Percentiles rank a stretch among this genome's conserved stretches.
These are phyloP conservation scores for Suncus etruscus DNA, from an alignment of 2,113 vertebrate species.

Conservation along the genomic window DNA sequence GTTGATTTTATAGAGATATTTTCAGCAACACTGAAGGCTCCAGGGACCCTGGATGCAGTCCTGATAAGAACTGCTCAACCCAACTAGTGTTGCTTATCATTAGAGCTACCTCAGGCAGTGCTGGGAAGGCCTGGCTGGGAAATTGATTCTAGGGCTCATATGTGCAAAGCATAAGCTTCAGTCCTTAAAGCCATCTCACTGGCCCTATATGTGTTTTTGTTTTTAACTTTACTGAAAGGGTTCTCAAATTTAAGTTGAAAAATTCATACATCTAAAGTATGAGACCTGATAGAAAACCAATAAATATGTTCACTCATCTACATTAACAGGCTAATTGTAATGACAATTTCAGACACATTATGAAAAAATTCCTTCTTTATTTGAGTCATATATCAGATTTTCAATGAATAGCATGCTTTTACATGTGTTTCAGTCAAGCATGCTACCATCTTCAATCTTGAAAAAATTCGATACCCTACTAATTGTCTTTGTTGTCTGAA, in stretches of 20 bases:
- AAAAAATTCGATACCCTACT: background rate
- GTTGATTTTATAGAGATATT: too few species aligned
- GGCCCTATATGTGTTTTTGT: background rate
- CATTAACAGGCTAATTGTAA: background rate
- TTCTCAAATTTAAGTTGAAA: background rate
- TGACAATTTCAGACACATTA: background rate
- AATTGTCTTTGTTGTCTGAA: background rate
- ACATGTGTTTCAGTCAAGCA: background rate
- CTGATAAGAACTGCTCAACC: too few species aligned
- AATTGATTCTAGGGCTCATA: too few species aligned
- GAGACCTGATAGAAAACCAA: background rate
- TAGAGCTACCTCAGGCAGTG: too few species aligned
- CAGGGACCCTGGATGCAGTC: too few species aligned
- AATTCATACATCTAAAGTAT: background rate
- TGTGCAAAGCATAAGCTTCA: too few species aligned
- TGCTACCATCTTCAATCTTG: background rate
- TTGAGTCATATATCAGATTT: background rate
- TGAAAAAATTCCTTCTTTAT: background rate
- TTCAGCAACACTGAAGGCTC: too few species aligned
- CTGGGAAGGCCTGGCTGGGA: too few species aligned
- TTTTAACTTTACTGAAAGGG: conserved; percentile 3
- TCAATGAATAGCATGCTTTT: background rate
- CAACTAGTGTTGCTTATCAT: too few species aligned
- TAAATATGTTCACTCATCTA: background rate
- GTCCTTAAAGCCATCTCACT: too few species aligned